Conservation (phyloP, 2,797 vertebrate species). For the Lophotriccus pileatus region DNA sequence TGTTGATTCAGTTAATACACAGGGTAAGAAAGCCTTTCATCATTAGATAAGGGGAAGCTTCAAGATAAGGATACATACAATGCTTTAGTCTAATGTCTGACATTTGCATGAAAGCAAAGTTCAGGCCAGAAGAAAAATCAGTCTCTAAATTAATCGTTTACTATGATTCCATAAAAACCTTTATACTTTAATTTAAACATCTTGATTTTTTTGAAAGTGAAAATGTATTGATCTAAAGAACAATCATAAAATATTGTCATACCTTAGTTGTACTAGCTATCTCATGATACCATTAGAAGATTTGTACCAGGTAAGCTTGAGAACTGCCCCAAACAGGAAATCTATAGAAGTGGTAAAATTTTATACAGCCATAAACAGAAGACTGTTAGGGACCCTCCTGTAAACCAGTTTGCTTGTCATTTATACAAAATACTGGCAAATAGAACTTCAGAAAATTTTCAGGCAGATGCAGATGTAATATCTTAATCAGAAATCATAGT, state of each 20-base stretch:
- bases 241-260: neutral
- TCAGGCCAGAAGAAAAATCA: neutral
- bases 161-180: neutral
- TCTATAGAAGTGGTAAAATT: neutral
- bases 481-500: neutral
- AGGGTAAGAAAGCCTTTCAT: neutral
- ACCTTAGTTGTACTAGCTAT: neutral
- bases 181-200: neutral
- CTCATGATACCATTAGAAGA: neutral
- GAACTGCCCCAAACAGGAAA: neutral
- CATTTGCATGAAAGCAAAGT: neutral
- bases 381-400: too few relatives aligned
- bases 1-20: neutral
- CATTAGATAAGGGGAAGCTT: neutral
- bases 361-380: neutral
- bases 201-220: neutral
- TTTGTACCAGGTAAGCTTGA: neutral
- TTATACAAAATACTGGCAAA: neutral
- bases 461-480: neutral
- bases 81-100: neutral
- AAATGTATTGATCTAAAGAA: neutral
- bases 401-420: neutral
- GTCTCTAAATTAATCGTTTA: neutral
- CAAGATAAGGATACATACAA: neutral
- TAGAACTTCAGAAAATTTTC: neutral